Conservation (phyloP, 2,113 vertebrate species). For the Petrocephalus zakoni region DNA sequence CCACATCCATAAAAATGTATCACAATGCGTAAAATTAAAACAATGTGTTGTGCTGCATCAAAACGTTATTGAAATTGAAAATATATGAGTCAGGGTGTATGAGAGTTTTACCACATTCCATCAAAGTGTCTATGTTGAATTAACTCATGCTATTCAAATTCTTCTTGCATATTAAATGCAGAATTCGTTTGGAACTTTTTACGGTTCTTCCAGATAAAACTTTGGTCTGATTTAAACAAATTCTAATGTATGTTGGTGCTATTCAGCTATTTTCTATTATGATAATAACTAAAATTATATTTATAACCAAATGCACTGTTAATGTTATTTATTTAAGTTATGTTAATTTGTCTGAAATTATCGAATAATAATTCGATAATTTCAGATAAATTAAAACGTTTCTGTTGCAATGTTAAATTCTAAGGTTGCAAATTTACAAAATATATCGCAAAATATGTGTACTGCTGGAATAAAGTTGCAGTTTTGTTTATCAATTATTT, state of each 20-base stretch:
- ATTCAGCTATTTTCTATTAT: neutral
- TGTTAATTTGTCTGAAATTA: too few species aligned
- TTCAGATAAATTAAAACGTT: neutral
- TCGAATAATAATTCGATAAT: neutral
- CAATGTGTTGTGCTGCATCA: neutral
- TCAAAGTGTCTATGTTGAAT: neutral
- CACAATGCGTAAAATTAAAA: neutral
- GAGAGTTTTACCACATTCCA: neutral
- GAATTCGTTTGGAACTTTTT: slow-evolving; percentile 53
- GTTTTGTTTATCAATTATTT: neutral
- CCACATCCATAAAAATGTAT: neutral
- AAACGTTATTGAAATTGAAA: neutral
- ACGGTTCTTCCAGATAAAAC: slow-evolving; percentile 63
- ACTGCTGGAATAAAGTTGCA: neutral
- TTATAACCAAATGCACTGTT: neutral
- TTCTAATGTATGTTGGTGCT: slow-evolving; percentile 37
- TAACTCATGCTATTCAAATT: neutral
- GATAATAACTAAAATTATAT: neutral
- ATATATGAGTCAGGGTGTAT: neutral
- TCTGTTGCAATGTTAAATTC: neutral
- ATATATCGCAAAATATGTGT: neutral
- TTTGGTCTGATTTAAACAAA: slow-evolving; percentile 51
- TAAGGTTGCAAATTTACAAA: neutral
- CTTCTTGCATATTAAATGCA: neutral
- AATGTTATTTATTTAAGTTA: neutral